Evolutionary conservation across 2,888 invertebrate genomes (phyloP).

Genomic region (Drosophila putrida): DNA sequence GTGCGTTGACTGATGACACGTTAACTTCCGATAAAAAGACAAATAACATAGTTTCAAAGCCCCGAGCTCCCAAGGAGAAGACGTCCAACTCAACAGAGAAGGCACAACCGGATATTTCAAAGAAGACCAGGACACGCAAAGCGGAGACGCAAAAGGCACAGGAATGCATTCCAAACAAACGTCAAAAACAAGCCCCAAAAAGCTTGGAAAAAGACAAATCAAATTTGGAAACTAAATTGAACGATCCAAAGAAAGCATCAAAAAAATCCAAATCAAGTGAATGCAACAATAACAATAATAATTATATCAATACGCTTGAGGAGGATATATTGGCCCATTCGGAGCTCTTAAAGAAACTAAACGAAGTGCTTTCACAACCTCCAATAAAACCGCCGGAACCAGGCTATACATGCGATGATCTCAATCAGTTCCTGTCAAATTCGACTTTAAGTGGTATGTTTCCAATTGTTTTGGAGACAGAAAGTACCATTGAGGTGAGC

Average conservation of each 20-base stretch:
- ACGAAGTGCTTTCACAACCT: not conserved
- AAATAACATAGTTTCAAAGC: no score
- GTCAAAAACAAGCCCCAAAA: not conserved
- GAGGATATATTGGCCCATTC: not conserved
- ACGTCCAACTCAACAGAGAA: not conserved
- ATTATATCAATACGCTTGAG: not conserved
- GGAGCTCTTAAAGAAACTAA: not conserved
- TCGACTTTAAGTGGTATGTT: conserved; percentile 33
- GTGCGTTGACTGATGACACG: no score
- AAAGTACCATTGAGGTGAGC: conserved; percentile 1
- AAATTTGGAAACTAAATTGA: not conserved
- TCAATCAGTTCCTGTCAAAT: conserved; percentile 37
- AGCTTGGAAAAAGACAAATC: not conserved
- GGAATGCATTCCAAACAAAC: not conserved
- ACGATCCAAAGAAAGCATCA: not conserved
- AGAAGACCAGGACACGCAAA: not conserved
- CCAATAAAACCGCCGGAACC: not conserved
- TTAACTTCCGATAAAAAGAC: no score
- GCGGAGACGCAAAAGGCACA: not conserved
- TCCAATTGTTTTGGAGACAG: not conserved
- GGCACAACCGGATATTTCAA: not conserved
- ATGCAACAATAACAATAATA: conserved; percentile 3
- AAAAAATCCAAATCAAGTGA: not conserved
- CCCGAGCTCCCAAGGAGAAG: no score
- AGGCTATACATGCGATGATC: conserved; percentile 21